Conservation (phyloP, 35 echinoderm and acorn worm species). For the Lytechinus pictus region DNA sequence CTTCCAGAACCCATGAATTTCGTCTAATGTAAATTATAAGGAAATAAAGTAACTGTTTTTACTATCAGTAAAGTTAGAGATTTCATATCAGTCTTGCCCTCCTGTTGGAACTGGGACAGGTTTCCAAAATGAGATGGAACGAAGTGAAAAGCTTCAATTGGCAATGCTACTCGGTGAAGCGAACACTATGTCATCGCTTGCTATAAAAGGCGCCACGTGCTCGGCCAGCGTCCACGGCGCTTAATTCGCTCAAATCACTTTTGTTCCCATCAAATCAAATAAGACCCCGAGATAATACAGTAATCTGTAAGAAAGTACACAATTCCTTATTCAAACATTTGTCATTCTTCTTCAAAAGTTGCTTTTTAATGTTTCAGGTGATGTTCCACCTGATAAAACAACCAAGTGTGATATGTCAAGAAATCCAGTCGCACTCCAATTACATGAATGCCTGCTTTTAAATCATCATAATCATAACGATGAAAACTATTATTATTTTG, state of each 20-base stretch:
- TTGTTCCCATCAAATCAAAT: neutral
- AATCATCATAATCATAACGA: no score
- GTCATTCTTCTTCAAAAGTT: neutral
- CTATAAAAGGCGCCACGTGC: slow-evolving; percentile 27
- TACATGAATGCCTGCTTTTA: no score
- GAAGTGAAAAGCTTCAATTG: neutral
- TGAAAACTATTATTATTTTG: no score
- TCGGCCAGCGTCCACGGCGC: neutral
- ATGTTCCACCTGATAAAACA: neutral
- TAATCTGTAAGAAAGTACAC: neutral
- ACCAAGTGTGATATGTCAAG: neutral
- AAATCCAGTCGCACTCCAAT: neutral
- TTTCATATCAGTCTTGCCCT: neutral
- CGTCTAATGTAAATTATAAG: no score
- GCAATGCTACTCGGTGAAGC: neutral
- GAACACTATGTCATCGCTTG: neutral
- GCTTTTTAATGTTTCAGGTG: neutral
- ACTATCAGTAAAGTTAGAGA: no score
- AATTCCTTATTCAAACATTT: neutral
- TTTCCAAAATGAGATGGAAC: neutral
- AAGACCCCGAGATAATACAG: neutral
- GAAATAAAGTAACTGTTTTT: no score
- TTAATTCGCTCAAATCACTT: slow-evolving; percentile 18
- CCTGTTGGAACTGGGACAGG: neutral
- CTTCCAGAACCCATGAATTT: no score